These are phyloP conservation scores for Pycnomerus fuliginosus DNA, from an alignment of 2,888 invertebrate species.

Conservation along the genomic window DNA sequence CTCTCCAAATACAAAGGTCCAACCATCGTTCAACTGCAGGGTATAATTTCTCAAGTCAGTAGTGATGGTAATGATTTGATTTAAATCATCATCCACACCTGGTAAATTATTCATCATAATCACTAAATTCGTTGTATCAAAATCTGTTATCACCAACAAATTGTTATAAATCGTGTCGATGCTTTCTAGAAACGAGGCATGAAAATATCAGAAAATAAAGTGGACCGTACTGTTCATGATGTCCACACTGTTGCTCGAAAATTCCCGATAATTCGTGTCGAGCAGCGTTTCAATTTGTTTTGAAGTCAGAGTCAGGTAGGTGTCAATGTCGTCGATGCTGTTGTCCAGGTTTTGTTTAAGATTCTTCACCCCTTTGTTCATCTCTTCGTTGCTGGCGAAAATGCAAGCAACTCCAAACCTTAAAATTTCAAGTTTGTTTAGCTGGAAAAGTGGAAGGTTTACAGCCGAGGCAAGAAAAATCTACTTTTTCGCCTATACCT, in stretches of 20 bases:
- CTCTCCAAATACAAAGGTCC: too few species aligned
- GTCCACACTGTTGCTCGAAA: conserved; percentile 64
- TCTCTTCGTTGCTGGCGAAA: conserved; percentile 85
- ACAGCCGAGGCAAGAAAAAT: too few species aligned
- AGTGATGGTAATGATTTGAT: too few species aligned
- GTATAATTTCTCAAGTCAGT: conserved; percentile 68
- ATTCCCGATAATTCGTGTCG: conserved; percentile 71
- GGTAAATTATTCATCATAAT: too few species aligned
- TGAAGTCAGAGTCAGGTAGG: conserved; percentile 71
- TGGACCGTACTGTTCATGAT: conserved; percentile 66
- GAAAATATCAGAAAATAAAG: conserved; percentile 8
- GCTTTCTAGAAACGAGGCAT: conserved; percentile 61
- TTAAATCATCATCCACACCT: too few species aligned
- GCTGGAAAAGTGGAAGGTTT: too few species aligned
- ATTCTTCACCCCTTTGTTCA: conserved; percentile 70
- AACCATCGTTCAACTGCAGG: conserved; percentile 72
- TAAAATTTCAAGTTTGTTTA: too few species aligned
- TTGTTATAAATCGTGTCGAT: conserved; percentile 68
- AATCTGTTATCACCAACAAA: too few species aligned
- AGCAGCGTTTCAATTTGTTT: conserved; percentile 71
- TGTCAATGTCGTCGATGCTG: conserved; percentile 66
- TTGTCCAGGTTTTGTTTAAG: conserved; percentile 62
- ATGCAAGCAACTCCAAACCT: conserved; percentile 92
- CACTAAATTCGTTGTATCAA: too few species aligned
- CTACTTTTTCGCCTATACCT: too few species aligned